A percentile compares a stretch with the other conserved stretches of the same genome.
These are phyloP conservation scores for Pyxicephalus adspersus DNA, from an alignment of 2,113 vertebrate species.

Conservation along the genomic window DNA sequence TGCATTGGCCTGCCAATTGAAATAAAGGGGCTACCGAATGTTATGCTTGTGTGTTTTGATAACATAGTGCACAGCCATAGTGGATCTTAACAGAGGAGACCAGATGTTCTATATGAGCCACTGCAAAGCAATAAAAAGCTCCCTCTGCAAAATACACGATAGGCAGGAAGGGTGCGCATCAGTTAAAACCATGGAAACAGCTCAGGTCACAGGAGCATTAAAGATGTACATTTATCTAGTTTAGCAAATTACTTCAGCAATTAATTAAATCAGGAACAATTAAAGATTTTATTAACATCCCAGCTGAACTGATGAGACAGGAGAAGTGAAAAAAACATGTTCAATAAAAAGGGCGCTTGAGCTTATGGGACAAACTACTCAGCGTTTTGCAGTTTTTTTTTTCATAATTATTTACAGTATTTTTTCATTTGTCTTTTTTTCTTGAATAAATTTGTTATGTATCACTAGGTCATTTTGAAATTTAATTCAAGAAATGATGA, in stretches of 20 bases:
- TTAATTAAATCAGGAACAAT: conserved; percentile 12
- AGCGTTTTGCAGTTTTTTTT: neutral
- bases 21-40: too few relatives aligned
- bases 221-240: neutral
- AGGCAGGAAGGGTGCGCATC: neutral
- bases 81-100: too few relatives aligned
- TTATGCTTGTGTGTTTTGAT: too few relatives aligned
- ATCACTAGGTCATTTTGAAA: too few relatives aligned
- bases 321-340: neutral
- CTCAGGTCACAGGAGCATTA: neutral
- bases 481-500: too few relatives aligned
- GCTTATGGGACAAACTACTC: neutral
- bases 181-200: neutral
- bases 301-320: neutral
- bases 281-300: neutral
- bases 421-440: neutral
- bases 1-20: too few relatives aligned
- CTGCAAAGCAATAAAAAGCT: neutral
- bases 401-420: neutral
- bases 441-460: too few relatives aligned
- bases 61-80: too few relatives aligned
- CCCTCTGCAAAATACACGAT: neutral
- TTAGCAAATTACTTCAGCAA: conserved; percentile 19
- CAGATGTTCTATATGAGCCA: too few relatives aligned
- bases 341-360: neutral